These are phyloP conservation scores for Dicycla oo DNA, from an alignment of 2,888 invertebrate species.

Conservation along the genomic window DNA sequence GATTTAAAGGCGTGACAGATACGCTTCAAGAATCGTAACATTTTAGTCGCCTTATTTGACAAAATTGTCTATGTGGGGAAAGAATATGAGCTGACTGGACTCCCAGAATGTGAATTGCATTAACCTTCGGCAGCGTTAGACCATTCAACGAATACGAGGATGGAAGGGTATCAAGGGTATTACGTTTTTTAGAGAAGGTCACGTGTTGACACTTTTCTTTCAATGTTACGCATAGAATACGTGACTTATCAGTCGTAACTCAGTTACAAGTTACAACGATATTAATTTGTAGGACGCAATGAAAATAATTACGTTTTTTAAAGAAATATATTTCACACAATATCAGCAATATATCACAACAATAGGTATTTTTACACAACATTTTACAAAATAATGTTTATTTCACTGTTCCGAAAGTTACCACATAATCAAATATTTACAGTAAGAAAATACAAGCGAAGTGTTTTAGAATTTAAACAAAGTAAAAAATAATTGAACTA, in stretches of 20 bases:
- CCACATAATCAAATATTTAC: background rate
- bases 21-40: no score
- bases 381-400: slow-evolving; percentile 10
- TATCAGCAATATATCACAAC: background rate
- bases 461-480: no score
- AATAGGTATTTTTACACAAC: slow-evolving; percentile 28
- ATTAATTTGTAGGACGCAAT: slow-evolving; percentile 10
- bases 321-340: slow-evolving; percentile 36
- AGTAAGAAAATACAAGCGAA: background rate
- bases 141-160: no score
- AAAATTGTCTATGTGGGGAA: no score
- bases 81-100: no score
- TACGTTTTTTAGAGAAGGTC: no score
- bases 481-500: background rate
- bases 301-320: slow-evolving; percentile 23
- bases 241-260: slow-evolving; percentile 14
- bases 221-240: background rate
- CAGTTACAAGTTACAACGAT: background rate
- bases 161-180: no score
- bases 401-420: background rate
- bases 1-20: no score
- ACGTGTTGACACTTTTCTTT: no score
- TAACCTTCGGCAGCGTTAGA: no score
- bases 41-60: no score
- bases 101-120: no score